Evolutionary conservation across 2,113 vertebrate species (phyloP).

Genomic region (Raja brachyura): DNA sequence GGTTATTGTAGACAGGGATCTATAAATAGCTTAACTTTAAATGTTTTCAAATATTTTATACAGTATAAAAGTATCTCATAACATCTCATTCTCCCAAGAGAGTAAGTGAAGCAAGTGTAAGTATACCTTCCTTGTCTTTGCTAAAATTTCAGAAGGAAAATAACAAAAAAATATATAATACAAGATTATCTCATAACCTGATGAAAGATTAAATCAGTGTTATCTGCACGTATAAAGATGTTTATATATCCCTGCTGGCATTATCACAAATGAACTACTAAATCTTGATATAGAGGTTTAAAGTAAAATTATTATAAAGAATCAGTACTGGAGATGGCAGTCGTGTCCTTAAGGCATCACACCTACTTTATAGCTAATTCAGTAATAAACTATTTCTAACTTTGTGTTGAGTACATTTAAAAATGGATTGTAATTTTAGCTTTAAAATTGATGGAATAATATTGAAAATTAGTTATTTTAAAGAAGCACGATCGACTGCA

Average conservation of each 20-base stretch:
- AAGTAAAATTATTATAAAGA: not conserved
- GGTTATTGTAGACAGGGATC: no score
- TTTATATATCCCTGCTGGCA: not conserved
- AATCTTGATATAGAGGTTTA: not conserved
- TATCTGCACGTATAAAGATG: not conserved
- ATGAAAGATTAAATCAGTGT: not conserved
- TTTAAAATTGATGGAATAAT: not conserved
- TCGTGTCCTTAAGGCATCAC: not conserved
- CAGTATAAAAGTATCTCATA: no score
- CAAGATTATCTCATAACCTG: not conserved
- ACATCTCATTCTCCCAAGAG: not conserved
- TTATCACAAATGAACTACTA: not conserved
- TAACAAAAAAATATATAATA: not conserved
- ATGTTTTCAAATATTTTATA: no score
- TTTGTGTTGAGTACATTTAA: conserved; percentile 29
- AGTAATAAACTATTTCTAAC: not conserved
- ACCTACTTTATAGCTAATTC: not conserved
- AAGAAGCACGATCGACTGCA: no score
- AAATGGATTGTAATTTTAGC: not conserved
- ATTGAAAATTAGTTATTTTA: not conserved
- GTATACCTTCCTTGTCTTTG: not conserved
- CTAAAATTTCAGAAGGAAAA: not conserved
- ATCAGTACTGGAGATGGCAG: not conserved
- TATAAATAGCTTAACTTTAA: no score
- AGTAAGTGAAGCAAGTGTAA: not conserved